phyloP scores from a whole-genome alignment of 2,113 vertebrate genomes.

The Macquaria ambigua region DNA sequence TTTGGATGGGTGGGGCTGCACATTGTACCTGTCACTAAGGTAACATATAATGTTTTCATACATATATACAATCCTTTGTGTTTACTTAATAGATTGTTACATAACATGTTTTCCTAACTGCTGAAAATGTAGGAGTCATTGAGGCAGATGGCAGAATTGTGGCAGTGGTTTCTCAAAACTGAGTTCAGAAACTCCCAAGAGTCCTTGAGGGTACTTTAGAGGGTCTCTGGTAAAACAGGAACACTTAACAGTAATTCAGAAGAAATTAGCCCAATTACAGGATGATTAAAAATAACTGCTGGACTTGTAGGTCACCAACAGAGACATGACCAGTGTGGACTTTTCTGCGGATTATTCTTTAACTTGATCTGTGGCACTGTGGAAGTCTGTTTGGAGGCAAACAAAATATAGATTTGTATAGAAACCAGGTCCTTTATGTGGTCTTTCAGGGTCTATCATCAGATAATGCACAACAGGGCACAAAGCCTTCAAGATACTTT shows the following conservation, averaged over 20 bases:
- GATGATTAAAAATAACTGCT: conserved; percentile 17
- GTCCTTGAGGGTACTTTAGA: not conserved
- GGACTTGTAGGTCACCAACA: not conserved
- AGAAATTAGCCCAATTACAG: conserved; percentile 39
- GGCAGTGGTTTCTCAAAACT: not conserved
- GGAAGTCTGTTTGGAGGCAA: not conserved
- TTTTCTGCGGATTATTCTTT: not conserved
- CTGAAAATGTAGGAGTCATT: not conserved
- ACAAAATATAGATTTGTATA: not conserved
- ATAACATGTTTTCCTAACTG: conserved; percentile 10
- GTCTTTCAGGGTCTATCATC: conserved; percentile 2
- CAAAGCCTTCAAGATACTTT: conserved; percentile 15
- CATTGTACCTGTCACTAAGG: not conserved
- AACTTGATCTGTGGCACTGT: not conserved
- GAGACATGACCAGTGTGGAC: not conserved
- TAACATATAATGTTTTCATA: not conserved
- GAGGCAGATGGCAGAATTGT: not conserved
- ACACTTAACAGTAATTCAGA: conserved; percentile 15
- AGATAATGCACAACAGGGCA: conserved; percentile 5
- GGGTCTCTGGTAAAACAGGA: conserved; percentile 12
- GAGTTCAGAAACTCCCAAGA: not conserved
- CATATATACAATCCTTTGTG: not conserved
- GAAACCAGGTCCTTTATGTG: not conserved
- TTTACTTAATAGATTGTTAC: not conserved
- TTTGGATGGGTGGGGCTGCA: not conserved